Conservation (phyloP, 2,113 vertebrate genomes). For the Rhinichthys klamathensis region DNA sequence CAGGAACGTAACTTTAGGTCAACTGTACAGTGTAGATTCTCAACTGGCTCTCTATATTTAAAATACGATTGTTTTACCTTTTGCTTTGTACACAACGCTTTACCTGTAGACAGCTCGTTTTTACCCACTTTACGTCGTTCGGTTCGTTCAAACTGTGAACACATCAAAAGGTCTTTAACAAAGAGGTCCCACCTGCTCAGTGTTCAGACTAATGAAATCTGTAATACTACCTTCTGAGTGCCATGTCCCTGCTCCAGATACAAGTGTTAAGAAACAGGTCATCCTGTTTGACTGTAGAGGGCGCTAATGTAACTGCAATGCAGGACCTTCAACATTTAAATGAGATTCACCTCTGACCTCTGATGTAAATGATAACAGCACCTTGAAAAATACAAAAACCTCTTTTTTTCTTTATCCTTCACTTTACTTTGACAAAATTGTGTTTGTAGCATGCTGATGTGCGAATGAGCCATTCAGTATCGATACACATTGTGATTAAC, state of each 20-base stretch:
- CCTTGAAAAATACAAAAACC: neutral
- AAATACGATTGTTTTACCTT: constrained; percentile 43
- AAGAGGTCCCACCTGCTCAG: constrained; percentile 31
- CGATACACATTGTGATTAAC: constrained; percentile 45
- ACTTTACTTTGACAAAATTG: constrained; percentile 54
- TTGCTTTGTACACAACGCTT: constrained; percentile 57
- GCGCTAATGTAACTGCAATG: constrained; percentile 56
- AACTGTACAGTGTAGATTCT: constrained; percentile 49
- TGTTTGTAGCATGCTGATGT: constrained; percentile 53
- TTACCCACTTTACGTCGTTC: constrained; percentile 50
- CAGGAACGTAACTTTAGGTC: constrained; percentile 54
- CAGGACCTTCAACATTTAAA: constrained; percentile 51
- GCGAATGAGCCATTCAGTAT: constrained; percentile 49
- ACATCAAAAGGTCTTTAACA: constrained; percentile 54
- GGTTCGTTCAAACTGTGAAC: constrained; percentile 75
- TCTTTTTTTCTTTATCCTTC: constrained; percentile 46
- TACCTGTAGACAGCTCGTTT: constrained; percentile 55
- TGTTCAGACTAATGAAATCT: constrained; percentile 44
- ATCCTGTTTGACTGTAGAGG: constrained; percentile 50
- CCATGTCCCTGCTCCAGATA: constrained; percentile 53
- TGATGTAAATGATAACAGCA: neutral
- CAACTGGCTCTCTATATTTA: constrained; percentile 57
- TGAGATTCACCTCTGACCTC: constrained; percentile 30
- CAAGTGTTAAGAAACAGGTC: constrained; percentile 36
- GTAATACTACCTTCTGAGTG: constrained; percentile 57